Percentiles rank a stretch among this genome's conserved stretches.
Conservation (phyloP, 2,797 vertebrate genomes). For the Microcaecilia unicolor region DNA sequence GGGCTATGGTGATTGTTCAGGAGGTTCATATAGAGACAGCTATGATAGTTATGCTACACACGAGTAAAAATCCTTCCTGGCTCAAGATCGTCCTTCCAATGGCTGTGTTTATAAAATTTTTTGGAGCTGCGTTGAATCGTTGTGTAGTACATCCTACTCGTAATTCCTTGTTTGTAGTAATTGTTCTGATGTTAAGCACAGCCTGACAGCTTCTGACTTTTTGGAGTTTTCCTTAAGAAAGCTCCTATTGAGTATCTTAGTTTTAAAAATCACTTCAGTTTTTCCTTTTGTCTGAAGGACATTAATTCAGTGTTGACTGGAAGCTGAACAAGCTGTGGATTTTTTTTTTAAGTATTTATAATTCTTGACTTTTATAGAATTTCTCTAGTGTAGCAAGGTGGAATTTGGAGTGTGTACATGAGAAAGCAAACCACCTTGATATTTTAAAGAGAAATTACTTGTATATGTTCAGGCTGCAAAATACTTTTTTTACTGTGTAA, state of each 20-base stretch:
- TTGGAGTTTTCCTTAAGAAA: conserved; percentile 42
- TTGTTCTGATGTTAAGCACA: no score
- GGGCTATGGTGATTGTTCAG: no score
- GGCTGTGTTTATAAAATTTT: no score
- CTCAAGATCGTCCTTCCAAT: no score
- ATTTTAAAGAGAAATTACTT: conserved; percentile 71
- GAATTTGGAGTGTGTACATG: conserved; percentile 51
- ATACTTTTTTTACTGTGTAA: conserved; percentile 63
- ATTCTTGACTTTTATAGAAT: conserved; percentile 50
- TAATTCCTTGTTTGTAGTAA: no score
- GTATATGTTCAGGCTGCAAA: conserved; percentile 38
- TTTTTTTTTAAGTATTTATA: conserved; percentile 44
- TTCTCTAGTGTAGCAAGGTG: conserved; percentile 69
- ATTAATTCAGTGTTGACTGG: conserved; percentile 38
- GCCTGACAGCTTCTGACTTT: no score
- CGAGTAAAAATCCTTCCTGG: no score
- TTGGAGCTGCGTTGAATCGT: no score
- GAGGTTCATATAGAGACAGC: no score
- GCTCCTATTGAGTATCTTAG: conserved; percentile 42
- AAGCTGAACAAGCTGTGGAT: conserved; percentile 68
- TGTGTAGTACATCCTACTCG: no score
- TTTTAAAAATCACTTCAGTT: conserved; percentile 46
- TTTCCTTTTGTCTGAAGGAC: conserved; percentile 34
- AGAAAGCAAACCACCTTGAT: conserved; percentile 61
- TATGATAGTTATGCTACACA: no score